These are phyloP conservation scores for Hypotaenidia okinawae DNA, from an alignment of 2,797 vertebrate species.

Conservation along the genomic window DNA sequence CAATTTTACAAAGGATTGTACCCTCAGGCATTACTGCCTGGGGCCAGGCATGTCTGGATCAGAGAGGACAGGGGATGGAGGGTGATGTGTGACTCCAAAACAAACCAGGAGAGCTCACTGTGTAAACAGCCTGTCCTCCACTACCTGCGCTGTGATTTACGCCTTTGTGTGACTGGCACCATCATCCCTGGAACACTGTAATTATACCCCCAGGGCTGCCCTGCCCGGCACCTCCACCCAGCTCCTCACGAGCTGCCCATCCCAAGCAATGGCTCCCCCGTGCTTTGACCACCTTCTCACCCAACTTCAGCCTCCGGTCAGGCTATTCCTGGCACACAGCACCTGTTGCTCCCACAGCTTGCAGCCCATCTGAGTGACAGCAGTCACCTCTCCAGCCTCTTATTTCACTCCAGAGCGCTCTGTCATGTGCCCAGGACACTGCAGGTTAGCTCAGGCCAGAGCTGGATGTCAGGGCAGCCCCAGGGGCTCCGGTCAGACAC, in stretches of 20 bases:
- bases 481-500: not conserved
- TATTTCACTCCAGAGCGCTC: not conserved
- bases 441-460: not conserved
- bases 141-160: fast-evolving
- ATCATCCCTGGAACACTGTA: fast-evolving
- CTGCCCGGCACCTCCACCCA: fast-evolving
- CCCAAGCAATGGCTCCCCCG: not conserved
- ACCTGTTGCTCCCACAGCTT: fast-evolving
- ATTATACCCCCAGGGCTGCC: not conserved
- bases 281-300: not conserved
- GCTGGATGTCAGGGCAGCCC: not conserved
- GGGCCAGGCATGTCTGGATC: slow-evolving; percentile 51
- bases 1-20: slow-evolving; percentile 20
- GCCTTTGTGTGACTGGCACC: not conserved
- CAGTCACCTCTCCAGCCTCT: not conserved
- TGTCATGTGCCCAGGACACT: fast-evolving
- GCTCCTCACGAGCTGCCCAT: not conserved
- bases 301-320: not conserved
- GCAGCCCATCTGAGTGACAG: not conserved
- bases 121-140: not conserved
- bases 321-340: not conserved
- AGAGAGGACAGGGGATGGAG: not conserved
- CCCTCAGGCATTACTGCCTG: slow-evolving; percentile 20
- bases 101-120: fast-evolving
- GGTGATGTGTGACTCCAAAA: not conserved